Conservation (phyloP, 2,888 invertebrate species). For the Pachydiplax longipennis region DNA sequence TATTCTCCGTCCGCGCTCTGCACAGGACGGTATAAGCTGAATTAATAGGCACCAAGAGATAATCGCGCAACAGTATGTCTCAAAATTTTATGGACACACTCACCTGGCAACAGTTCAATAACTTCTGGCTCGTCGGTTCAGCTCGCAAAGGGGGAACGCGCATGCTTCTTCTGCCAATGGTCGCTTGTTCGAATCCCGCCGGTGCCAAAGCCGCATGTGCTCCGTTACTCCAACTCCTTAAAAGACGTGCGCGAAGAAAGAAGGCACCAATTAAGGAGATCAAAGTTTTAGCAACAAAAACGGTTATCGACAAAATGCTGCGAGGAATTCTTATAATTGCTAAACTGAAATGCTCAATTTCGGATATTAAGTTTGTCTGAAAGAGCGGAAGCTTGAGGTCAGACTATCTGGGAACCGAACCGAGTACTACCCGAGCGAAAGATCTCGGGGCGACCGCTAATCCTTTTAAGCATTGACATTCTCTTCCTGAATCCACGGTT, state of each 20-base stretch:
- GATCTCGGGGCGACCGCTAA: background rate
- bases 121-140: background rate
- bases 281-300: no score
- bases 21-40: background rate
- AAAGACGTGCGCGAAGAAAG: background rate
- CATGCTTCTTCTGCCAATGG: background rate
- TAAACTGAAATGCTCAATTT: no score
- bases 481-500: background rate
- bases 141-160: background rate
- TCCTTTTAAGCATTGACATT: background rate
- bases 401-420: background rate
- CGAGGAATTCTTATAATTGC: no score
- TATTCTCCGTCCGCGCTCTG: background rate
- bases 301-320: no score
- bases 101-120: background rate
- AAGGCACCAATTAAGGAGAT: no score
- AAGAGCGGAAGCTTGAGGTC: background rate
- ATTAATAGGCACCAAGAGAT: background rate
- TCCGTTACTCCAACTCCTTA: background rate
- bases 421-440: background rate
- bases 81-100: background rate
- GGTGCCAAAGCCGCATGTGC: background rate
- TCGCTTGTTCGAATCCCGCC: slow-evolving; percentile 29
- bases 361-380: no score
- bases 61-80: background rate